Evolutionary conservation across 2,797 vertebrate species (phyloP).

Genomic region (Rhynchonycteris naso): DNA sequence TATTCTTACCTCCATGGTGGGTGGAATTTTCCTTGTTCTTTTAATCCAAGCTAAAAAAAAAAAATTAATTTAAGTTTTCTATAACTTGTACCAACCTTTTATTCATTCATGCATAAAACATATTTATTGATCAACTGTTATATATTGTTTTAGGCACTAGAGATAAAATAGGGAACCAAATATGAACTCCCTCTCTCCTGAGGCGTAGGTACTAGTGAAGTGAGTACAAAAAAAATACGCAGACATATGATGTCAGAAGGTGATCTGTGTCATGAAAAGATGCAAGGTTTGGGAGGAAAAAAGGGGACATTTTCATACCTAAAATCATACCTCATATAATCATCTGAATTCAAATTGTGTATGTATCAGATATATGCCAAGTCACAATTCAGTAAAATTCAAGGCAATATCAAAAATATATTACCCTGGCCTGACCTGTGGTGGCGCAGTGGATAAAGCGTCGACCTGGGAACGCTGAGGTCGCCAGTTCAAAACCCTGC

Average conservation of each 20-base stretch:
- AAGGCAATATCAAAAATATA: constrained; percentile 38
- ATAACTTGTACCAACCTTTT: constrained; percentile 24
- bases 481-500: too few relatives aligned
- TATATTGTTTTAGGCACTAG: not conserved
- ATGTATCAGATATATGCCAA: constrained; percentile 2
- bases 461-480: too few relatives aligned
- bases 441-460: too few relatives aligned
- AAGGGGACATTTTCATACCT: not conserved
- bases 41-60: constrained; percentile 95
- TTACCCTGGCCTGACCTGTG: too few relatives aligned
- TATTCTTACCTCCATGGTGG: constrained; percentile 92
- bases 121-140: constrained; percentile 7
- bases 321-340: constrained; percentile 33
- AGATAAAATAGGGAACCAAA: not conserved
- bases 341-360: not conserved
- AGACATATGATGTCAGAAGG: not conserved
- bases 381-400: not conserved
- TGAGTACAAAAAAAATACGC: not conserved
- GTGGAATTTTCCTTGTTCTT: constrained; percentile 94
- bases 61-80: constrained; percentile 74
- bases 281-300: not conserved
- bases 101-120: not conserved
- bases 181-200: not conserved
- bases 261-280: not conserved
- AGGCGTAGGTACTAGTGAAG: not conserved